These are phyloP conservation scores for Crepidodera aurea DNA, from an alignment of 2,888 invertebrate species.

Conservation along the genomic window DNA sequence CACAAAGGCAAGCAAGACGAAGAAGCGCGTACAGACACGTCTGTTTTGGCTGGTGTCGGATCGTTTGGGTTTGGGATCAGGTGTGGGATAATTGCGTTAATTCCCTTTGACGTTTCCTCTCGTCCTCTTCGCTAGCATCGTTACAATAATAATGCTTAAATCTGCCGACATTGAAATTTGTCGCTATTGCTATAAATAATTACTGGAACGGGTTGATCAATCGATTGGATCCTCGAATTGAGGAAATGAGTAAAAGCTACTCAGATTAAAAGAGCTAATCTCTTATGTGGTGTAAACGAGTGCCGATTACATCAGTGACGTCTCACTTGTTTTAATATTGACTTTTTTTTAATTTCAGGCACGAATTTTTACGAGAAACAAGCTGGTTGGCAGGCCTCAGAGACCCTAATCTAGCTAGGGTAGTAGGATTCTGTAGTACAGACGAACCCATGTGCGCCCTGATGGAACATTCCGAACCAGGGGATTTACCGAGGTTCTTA, in stretches of 20 bases:
- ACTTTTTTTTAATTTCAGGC: slow-evolving; percentile 64
- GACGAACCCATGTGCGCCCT: slow-evolving; percentile 88
- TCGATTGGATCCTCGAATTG: not conserved
- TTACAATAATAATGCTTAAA: slow-evolving; percentile 21
- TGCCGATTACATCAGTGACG: no score
- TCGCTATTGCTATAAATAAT: not conserved
- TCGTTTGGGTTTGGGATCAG: slow-evolving; percentile 25
- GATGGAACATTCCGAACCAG: slow-evolving; percentile 88
- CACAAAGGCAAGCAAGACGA: not conserved
- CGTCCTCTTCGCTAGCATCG: not conserved
- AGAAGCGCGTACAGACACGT: not conserved
- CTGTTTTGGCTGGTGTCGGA: slow-evolving; percentile 16
- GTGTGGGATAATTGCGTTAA: slow-evolving; percentile 34
- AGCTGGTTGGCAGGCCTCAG: slow-evolving; percentile 83
- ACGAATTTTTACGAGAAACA: slow-evolving; percentile 88
- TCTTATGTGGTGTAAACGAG: no score
- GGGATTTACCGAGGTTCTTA: slow-evolving; percentile 79
- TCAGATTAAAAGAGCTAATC: no score
- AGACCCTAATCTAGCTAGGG: slow-evolving; percentile 83
- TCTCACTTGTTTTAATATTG: no score
- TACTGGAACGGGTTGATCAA: not conserved
- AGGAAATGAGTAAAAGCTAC: no score
- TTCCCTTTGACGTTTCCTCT: slow-evolving; percentile 23
- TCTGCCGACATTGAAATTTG: not conserved
- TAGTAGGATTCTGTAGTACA: slow-evolving; percentile 80